Conservation (phyloP, 2,797 vertebrate species). For the Varecia variegata region DNA sequence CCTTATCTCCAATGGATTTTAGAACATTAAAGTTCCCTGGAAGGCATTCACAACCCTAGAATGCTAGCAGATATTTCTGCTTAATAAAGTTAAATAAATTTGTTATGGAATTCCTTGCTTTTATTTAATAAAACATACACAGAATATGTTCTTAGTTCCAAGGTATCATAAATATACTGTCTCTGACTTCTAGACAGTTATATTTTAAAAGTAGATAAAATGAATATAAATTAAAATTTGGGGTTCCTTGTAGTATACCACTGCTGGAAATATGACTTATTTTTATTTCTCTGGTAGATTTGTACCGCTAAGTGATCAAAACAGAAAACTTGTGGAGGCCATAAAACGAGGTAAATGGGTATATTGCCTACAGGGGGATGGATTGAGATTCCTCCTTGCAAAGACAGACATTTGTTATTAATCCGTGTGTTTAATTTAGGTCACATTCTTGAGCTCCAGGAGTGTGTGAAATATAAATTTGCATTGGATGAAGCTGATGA, state of each 20-base stretch:
- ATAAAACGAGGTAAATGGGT: constrained; percentile 87
- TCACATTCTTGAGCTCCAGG: constrained; percentile 86
- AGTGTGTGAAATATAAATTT: constrained; percentile 84
- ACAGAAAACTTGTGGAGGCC: constrained; percentile 86
- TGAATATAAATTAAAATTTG: not conserved
- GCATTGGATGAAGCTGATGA: constrained; percentile 90
- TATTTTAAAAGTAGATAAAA: constrained; percentile 25
- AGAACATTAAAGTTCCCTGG: not conserved
- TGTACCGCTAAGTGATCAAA: constrained; percentile 85
- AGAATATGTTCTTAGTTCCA: not conserved
- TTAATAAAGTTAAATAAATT: constrained; percentile 30
- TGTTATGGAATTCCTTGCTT: constrained; percentile 39
- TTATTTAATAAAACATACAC: not conserved
- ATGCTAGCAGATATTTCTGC: not conserved
- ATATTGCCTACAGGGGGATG: not conserved
- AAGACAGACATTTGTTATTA: not conserved
- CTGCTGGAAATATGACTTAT: not conserved
- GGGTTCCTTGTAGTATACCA: not conserved
- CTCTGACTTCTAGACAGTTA: not conserved
- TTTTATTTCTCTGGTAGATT: constrained; percentile 79
- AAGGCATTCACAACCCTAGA: not conserved
- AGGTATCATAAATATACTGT: not conserved
- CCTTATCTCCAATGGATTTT: not conserved
- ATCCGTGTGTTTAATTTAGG: constrained; percentile 81
- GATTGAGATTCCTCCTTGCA: not conserved